Conservation (phyloP, 1,140 invertebrate genomes). For the Euborellia annulipes region DNA sequence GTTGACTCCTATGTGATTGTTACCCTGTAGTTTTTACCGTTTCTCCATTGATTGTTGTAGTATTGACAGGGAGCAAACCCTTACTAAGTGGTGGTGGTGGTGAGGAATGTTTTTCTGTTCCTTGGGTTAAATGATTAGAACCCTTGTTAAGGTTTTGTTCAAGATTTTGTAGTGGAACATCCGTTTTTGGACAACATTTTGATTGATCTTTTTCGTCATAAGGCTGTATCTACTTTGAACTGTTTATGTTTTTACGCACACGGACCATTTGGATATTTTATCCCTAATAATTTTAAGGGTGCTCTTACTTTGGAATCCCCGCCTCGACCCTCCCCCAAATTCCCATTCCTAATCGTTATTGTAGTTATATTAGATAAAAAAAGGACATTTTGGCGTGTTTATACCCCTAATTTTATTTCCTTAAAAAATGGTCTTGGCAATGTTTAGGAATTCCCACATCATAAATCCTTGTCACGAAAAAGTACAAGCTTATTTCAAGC, state of each 20-base stretch:
- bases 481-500: constrained; percentile 56
- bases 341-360: too few relatives aligned
- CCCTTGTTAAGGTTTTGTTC: too few relatives aligned
- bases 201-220: too few relatives aligned
- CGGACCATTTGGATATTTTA: constrained; percentile 7
- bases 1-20: constrained; percentile 20
- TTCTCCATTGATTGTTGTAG: constrained; percentile 22
- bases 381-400: too few relatives aligned
- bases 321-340: not conserved
- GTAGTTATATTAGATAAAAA: constrained; percentile 1
- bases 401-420: too few relatives aligned
- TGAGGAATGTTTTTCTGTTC: constrained; percentile 14
- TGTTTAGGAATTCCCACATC: constrained; percentile 20
- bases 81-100: constrained; percentile 13
- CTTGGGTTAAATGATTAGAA: too few relatives aligned
- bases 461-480: constrained; percentile 40
- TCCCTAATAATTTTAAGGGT: constrained; percentile 9
- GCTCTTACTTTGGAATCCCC: constrained; percentile 11
- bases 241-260: constrained; percentile 6
- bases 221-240: too few relatives aligned
- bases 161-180: too few relatives aligned
- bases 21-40: constrained; percentile 20
- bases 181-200: too few relatives aligned
- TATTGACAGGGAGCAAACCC: constrained; percentile 14
- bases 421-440: constrained; percentile 17